Percentiles rank a stretch among this genome's conserved stretches.
Conservation (phyloP, 2,797 vertebrate genomes). For the Oophaga sylvatica region DNA sequence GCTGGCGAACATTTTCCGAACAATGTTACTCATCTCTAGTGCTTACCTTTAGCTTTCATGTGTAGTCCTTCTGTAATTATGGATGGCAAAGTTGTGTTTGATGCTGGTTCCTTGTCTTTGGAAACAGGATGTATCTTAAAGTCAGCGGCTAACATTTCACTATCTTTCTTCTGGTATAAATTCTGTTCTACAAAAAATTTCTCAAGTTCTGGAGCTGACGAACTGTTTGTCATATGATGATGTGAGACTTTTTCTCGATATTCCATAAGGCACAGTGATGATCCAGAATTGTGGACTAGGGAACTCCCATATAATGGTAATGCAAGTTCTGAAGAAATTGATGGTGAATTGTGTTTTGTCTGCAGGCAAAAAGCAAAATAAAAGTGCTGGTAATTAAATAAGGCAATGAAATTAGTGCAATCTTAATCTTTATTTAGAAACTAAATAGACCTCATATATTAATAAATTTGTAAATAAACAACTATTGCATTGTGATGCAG, state of each 20-base stretch:
- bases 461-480: no score
- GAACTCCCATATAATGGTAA: conserved; percentile 82
- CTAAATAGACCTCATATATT: neutral
- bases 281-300: conserved; percentile 76
- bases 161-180: conserved; percentile 59
- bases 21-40: neutral
- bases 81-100: conserved; percentile 42
- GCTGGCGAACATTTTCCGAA: no score
- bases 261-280: conserved; percentile 76
- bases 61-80: conserved; percentile 37
- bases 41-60: conserved; percentile 71
- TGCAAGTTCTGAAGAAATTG: conserved; percentile 76
- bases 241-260: conserved; percentile 79
- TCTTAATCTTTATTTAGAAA: neutral
- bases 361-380: conserved; percentile 65
- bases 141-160: neutral
- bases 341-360: conserved; percentile 79
- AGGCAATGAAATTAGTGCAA: neutral
- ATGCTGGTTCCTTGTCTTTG: conserved; percentile 56
- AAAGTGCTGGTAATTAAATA: conserved; percentile 20
- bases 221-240: conserved; percentile 78
- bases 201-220: conserved; percentile 65
- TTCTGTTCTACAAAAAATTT: conserved; percentile 74
- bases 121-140: neutral
- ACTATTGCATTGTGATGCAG: no score